These are phyloP conservation scores for Cenopis cana DNA, from an alignment of 2,888 invertebrate species.

Conservation along the genomic window DNA sequence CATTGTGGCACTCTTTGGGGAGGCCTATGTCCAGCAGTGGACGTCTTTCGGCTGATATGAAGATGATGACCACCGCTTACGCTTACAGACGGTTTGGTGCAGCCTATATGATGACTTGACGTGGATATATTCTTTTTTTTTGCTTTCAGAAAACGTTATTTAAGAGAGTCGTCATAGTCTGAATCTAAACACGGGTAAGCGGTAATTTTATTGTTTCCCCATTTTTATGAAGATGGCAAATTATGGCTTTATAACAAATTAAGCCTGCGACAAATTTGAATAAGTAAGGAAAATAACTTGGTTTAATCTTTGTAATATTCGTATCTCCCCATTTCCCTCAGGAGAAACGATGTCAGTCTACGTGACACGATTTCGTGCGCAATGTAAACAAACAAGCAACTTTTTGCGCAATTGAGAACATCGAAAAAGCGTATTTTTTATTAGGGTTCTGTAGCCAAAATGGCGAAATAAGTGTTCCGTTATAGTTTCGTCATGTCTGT, in stretches of 20 bases:
- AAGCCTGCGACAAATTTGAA: conserved; percentile 19
- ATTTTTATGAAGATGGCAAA: conserved; percentile 20
- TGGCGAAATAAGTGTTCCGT: too few species aligned
- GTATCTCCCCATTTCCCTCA: not conserved
- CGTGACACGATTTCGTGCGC: conserved; percentile 34
- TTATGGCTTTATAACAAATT: conserved; percentile 3
- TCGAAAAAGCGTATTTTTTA: not conserved
- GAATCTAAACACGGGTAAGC: not conserved
- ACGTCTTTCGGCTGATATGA: too few species aligned
- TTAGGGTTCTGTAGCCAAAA: too few species aligned
- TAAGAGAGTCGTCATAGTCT: not conserved
- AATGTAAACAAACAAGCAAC: conserved; percentile 31
- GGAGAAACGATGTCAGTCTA: conserved; percentile 28
- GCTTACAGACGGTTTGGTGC: too few species aligned
- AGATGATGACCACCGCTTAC: too few species aligned
- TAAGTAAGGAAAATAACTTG: conserved; percentile 28
- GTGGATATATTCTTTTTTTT: not conserved
- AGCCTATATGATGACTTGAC: too few species aligned
- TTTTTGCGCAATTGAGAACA: conserved; percentile 17
- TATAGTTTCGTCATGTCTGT: too few species aligned
- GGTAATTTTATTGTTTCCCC: conserved; percentile 5
- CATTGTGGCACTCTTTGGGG: too few species aligned
- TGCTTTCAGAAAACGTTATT: not conserved
- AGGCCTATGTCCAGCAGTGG: too few species aligned
- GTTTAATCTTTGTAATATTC: conserved; percentile 31